Conservation (phyloP, 1,140 invertebrate species). For the Drosophila lacertosa region DNA sequence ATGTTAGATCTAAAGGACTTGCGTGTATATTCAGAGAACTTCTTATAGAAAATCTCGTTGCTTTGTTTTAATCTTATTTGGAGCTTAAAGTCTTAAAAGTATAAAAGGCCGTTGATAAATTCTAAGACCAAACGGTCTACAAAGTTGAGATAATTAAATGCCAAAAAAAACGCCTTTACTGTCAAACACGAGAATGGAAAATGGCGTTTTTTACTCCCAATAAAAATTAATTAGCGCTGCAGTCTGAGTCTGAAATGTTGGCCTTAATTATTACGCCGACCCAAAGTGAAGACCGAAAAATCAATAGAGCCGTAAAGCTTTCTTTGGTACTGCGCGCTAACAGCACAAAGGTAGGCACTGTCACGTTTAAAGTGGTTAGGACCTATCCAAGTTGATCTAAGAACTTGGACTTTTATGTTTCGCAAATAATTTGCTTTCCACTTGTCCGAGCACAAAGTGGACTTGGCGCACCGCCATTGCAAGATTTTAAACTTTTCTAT, state of each 20-base stretch:
- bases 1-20: constrained; percentile 5
- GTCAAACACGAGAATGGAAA: constrained; percentile 28
- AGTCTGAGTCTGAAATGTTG: constrained; percentile 54
- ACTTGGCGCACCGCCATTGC: not conserved
- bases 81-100: constrained; percentile 1
- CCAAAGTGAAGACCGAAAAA: constrained; percentile 43
- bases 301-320: constrained; percentile 54
- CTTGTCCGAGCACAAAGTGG: not conserved
- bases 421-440: not conserved
- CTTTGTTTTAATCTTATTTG: not conserved
- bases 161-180: not conserved
- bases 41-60: constrained; percentile 3
- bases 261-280: constrained; percentile 61
- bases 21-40: not conserved
- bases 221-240: constrained; percentile 69
- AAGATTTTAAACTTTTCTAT: not conserved
- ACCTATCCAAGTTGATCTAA: constrained; percentile 27
- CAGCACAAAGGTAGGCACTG: constrained; percentile 16
- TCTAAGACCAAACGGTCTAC: not conserved
- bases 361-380: constrained; percentile 50
- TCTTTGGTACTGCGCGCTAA: constrained; percentile 4
- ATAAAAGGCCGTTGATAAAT: constrained; percentile 1
- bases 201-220: constrained; percentile 56
- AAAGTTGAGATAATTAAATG: constrained; percentile 51
- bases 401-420: not conserved